Evolutionary conservation across 37 sponge, comb jelly and placozoan species (phyloP).

Genomic region (Corticium candelabrum): DNA sequence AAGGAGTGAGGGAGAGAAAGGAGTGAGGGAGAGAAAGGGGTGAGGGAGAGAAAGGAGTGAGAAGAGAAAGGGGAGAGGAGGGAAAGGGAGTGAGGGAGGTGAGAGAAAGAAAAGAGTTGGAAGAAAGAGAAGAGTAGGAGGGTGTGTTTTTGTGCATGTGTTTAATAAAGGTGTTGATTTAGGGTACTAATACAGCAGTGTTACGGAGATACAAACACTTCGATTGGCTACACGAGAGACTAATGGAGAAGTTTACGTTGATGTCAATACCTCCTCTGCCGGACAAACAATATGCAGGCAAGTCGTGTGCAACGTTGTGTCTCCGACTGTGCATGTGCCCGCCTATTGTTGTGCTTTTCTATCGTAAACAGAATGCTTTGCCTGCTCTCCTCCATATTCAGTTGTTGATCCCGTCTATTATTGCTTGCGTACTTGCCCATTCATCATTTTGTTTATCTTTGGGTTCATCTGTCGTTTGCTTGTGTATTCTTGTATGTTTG

Average conservation of each 20-base stretch:
- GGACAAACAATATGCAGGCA: slow-evolving; percentile 59
- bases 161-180: slow-evolving; percentile 14
- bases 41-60: neutral
- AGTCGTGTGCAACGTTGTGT: too few relatives aligned
- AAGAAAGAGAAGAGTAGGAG: too few relatives aligned
- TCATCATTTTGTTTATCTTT: too few relatives aligned
- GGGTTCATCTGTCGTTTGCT: too few relatives aligned
- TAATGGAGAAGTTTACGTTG: slow-evolving; percentile 73
- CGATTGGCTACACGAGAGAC: slow-evolving; percentile 77
- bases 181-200: neutral
- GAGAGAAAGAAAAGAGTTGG: neutral
- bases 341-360: too few relatives aligned
- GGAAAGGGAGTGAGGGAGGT: neutral
- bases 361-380: too few relatives aligned
- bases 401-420: too few relatives aligned
- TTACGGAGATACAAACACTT: neutral
- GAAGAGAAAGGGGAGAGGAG: neutral
- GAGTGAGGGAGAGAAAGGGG: neutral
- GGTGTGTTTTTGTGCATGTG: slow-evolving; percentile 1
- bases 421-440: too few relatives aligned
- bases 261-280: slow-evolving; percentile 85
- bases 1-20: neutral
- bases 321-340: too few relatives aligned
- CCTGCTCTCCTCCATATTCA: too few relatives aligned
- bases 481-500: too few relatives aligned